Conservation (phyloP, 2,113 vertebrate genomes). For the Tetraodon nigroviridis region DNA sequence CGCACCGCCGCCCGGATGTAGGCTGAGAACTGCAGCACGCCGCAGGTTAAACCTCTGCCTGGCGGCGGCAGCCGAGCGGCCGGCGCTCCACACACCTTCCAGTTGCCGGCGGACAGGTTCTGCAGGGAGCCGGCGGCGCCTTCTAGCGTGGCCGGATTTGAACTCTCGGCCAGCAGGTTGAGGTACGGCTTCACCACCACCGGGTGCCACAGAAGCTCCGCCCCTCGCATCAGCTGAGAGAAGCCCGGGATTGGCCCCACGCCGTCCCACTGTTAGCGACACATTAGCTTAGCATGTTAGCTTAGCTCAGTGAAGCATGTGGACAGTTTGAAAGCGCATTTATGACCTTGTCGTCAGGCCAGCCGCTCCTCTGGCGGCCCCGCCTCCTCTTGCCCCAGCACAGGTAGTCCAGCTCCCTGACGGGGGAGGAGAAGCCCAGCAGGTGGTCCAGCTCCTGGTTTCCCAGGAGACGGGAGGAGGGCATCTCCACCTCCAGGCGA, state of each 20-base stretch:
- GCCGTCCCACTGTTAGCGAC: slow-evolving; percentile 86
- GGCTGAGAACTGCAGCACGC: slow-evolving; percentile 82
- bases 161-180: slow-evolving; percentile 94
- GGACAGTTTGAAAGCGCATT: too few species aligned
- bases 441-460: slow-evolving; percentile 88
- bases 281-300: background rate
- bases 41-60: background rate
- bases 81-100: slow-evolving; percentile 78
- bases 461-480: slow-evolving; percentile 88
- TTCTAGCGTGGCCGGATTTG: slow-evolving; percentile 94
- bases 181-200: slow-evolving; percentile 95
- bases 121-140: slow-evolving; percentile 95
- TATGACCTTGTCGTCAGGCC: slow-evolving; percentile 84
- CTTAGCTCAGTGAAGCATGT: background rate
- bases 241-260: slow-evolving; percentile 88
- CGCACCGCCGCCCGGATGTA: slow-evolving; percentile 94
- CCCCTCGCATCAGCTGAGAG: slow-evolving; percentile 87
- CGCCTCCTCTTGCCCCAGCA: slow-evolving; percentile 97
- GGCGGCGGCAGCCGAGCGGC: background rate
- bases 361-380: slow-evolving; percentile 86
- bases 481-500: slow-evolving; percentile 94
- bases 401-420: slow-evolving; percentile 89
- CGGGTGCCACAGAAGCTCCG: slow-evolving; percentile 97
- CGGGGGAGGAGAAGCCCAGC: slow-evolving; percentile 87
- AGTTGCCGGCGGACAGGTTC: slow-evolving; percentile 95